These are phyloP conservation scores for Thereuonema tuberculata DNA, from an alignment of 1,140 invertebrate genomes.

Conservation along the genomic window DNA sequence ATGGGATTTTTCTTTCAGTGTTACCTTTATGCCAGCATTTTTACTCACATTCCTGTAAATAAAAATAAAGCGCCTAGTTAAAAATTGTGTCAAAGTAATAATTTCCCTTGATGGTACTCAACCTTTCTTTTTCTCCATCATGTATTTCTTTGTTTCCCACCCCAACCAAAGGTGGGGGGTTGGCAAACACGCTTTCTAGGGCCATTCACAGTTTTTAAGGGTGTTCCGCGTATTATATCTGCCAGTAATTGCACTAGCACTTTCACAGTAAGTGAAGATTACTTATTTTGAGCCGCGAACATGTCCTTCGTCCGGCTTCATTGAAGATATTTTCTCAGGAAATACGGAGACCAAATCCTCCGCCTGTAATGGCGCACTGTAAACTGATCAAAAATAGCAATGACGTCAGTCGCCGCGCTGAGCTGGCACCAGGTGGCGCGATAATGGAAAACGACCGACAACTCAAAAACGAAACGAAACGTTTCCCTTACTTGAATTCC, in stretches of 20 bases:
- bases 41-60: background rate
- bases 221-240: background rate
- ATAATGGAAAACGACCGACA: too few relatives aligned
- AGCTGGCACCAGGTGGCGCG: too few relatives aligned
- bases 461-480: too few relatives aligned
- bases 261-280: background rate
- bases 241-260: background rate
- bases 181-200: conserved; percentile 2
- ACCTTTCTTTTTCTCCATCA: conserved; percentile 2
- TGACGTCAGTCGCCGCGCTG: too few relatives aligned
- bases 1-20: background rate
- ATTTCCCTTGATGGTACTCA: background rate
- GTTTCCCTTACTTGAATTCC: too few relatives aligned
- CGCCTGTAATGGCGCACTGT: background rate
- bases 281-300: background rate
- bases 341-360: background rate
- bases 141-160: conserved; percentile 1
- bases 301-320: background rate
- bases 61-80: background rate
- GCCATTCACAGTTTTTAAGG: conserved; percentile 4
- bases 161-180: background rate
- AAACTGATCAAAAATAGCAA: background rate
- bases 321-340: background rate
- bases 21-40: background rate
- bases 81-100: background rate